Evolutionary conservation across 1,140 invertebrate species (phyloP).

Genomic region (Pseudomyrmex dendroicus): DNA sequence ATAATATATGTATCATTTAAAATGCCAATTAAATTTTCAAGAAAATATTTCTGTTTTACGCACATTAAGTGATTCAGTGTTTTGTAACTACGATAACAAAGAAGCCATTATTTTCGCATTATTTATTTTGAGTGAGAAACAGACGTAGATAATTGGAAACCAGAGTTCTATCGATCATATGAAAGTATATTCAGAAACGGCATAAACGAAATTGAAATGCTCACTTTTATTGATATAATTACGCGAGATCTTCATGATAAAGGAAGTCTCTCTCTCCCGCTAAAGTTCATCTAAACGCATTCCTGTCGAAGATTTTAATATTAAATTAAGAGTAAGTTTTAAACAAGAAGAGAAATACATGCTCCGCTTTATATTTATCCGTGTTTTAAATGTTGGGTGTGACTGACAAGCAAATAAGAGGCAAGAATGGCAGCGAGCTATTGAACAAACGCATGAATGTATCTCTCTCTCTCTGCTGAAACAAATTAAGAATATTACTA

Average conservation of each 20-base stretch:
- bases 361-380: background rate
- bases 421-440: background rate
- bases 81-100: background rate
- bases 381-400: background rate
- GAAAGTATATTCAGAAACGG: constrained; percentile 26
- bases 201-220: constrained; percentile 29
- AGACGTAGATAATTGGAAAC: background rate
- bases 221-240: constrained; percentile 2
- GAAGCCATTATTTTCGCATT: background rate
- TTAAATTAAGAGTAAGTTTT: background rate
- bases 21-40: no score
- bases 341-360: background rate
- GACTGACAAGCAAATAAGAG: background rate
- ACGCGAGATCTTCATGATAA: background rate
- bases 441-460: background rate
- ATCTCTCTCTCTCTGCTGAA: background rate
- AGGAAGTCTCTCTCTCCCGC: background rate
- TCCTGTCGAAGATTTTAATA: constrained; percentile 4
- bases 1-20: no score
- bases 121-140: background rate
- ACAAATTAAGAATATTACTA: constrained; percentile 16
- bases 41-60: no score
- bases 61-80: background rate
- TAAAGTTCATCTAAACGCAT: background rate
- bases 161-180: background rate